Evolutionary conservation across 2,113 vertebrate genomes (phyloP).

Genomic region (Pseudonaja textilis): DNA sequence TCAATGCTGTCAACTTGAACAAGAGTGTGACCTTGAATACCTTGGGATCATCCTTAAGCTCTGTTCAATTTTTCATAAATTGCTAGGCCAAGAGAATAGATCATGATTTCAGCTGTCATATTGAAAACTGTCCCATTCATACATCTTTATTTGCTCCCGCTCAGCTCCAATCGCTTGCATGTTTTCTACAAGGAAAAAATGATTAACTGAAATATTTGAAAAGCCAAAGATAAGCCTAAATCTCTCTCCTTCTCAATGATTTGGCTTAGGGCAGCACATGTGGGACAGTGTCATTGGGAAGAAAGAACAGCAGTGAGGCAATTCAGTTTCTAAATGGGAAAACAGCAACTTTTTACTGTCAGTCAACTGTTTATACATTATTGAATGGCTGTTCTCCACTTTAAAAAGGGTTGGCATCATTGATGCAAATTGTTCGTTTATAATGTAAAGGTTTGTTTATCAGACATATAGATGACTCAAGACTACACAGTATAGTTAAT

Average conservation of each 20-base stretch:
- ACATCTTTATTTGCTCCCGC: background rate
- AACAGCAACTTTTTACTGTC: background rate
- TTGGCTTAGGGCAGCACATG: background rate
- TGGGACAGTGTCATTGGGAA: background rate
- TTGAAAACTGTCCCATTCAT: background rate
- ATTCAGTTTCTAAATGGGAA: background rate
- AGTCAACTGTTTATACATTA: background rate
- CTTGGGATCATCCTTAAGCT: background rate
- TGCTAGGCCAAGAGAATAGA: background rate
- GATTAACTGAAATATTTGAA: background rate
- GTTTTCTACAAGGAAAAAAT: background rate
- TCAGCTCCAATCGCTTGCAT: background rate
- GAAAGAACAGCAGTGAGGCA: background rate
- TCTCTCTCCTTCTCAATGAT: background rate
- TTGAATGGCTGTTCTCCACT: background rate
- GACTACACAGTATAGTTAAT: background rate
- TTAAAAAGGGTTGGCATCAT: background rate
- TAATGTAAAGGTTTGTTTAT: background rate
- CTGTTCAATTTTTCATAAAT: background rate
- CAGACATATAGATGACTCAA: background rate
- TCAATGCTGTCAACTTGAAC: background rate
- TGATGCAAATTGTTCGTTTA: background rate
- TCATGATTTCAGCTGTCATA: background rate
- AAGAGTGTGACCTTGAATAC: background rate
- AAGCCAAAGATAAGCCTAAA: background rate